phyloP scores from a whole-genome alignment of 2,888 invertebrate species.

The Drosophila prolongata region DNA sequence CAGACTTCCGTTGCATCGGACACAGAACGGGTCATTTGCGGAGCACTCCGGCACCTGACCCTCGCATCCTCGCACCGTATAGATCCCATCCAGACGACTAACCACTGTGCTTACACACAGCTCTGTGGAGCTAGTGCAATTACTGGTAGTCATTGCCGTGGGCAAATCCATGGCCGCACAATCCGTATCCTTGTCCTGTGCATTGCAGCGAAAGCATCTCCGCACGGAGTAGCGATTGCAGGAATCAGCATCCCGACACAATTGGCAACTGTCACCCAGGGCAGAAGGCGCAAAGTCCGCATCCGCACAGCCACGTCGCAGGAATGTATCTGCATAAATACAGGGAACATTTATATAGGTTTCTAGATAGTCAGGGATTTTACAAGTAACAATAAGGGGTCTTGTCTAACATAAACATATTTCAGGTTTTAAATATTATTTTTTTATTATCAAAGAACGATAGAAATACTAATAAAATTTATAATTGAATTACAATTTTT shows the following conservation, averaged over 20 bases:
- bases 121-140: slow-evolving; percentile 68
- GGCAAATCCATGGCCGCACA: slow-evolving; percentile 65
- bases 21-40: slow-evolving; percentile 78
- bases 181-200: slow-evolving; percentile 61
- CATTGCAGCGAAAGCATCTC: slow-evolving; percentile 79
- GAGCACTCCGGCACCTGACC: slow-evolving; percentile 74
- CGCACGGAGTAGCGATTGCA: slow-evolving; percentile 77
- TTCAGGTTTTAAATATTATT: too few relatives aligned
- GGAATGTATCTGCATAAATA: slow-evolving; percentile 51
- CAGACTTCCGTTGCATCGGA: slow-evolving; percentile 77
- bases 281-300: slow-evolving; percentile 27
- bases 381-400: too few relatives aligned
- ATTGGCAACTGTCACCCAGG: slow-evolving; percentile 62
- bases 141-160: slow-evolving; percentile 48
- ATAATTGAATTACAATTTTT: background rate
- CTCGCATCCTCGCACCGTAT: slow-evolving; percentile 77
- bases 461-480: too few relatives aligned
- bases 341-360: background rate
- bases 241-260: slow-evolving; percentile 69
- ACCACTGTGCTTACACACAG: slow-evolving; percentile 78
- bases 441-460: too few relatives aligned
- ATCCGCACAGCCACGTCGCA: slow-evolving; percentile 79
- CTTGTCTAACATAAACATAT: too few relatives aligned
- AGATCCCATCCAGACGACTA: slow-evolving; percentile 63
- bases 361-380: background rate